Evolutionary conservation across 1,140 invertebrate genomes (phyloP).

Genomic region (Scaptodrosophila lebanonensis): DNA sequence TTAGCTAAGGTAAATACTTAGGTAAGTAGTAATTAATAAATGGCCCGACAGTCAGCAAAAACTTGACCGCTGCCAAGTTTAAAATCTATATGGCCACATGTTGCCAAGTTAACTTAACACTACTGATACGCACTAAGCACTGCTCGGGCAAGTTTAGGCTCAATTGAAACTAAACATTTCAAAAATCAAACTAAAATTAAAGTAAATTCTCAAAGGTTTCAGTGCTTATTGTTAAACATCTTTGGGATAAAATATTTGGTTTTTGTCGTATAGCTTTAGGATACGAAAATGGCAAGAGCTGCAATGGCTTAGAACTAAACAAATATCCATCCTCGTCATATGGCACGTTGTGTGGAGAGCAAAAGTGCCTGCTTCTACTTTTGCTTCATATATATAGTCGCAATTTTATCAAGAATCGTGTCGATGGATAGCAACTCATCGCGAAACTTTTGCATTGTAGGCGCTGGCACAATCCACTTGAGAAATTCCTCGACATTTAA

Average conservation of each 20-base stretch:
- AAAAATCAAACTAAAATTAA: slow-evolving; percentile 24
- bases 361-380: slow-evolving; percentile 42
- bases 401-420: slow-evolving; percentile 83
- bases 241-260: slow-evolving; percentile 62
- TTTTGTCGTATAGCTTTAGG: slow-evolving; percentile 32
- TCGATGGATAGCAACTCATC: slow-evolving; percentile 85
- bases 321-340: slow-evolving; percentile 42
- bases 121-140: slow-evolving; percentile 21
- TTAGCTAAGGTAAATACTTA: too few species aligned
- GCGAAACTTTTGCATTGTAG: slow-evolving; percentile 86
- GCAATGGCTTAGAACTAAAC: slow-evolving; percentile 8
- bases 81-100: slow-evolving; percentile 56
- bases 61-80: slow-evolving; percentile 16
- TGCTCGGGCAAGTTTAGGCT: slow-evolving; percentile 50
- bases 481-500: slow-evolving; percentile 86
- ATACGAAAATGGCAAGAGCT: slow-evolving; percentile 62
- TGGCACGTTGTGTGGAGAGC: slow-evolving; percentile 40
- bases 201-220: slow-evolving; percentile 26
- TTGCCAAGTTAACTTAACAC: slow-evolving; percentile 20
- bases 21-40: too few species aligned
- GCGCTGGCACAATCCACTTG: slow-evolving; percentile 87
- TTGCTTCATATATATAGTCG: slow-evolving; percentile 71
- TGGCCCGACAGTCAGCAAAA: too few species aligned
- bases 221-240: slow-evolving; percentile 34
- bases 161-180: slow-evolving; percentile 11